Base-by-base conservation (phyloP, 2,888 invertebrate genomes). In the Bugula neritina region DNA sequence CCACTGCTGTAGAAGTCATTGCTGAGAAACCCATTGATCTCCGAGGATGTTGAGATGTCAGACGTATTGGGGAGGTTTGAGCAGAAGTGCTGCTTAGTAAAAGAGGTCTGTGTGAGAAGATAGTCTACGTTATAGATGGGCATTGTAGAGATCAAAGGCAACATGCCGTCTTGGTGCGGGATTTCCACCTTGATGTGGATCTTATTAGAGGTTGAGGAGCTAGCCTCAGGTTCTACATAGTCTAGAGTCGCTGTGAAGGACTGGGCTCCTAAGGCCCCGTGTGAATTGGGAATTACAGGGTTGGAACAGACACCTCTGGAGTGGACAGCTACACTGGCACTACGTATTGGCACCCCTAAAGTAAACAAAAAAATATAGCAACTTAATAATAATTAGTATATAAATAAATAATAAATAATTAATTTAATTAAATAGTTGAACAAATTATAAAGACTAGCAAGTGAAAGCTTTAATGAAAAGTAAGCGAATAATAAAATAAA, bases 131-230 rank as follows among this genome's bases (percentile, higher is more conserved):
- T 84, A 75, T 82, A 81, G 1, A 85, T 76, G 1, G 85, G 84
- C 58, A 80, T 79, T 0, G 85, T 85, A 23, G 85, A 85, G 0
- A 85, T 77, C 5, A 85, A 73, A 1, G 85, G 85, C n/a, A 85
- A 74, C 80, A 85, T 82, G 1, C 85, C 85, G 75, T 85, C 85
- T 73, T 82, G 81, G 75, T 84, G 84, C 3, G 84, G 84, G 35
- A 85, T 79, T 73, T 79, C 77, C 31, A 84, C 78, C n/a, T 80
- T 78, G 63, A 85, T 80, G 71, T 83, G 82, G 23, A 85, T 77
- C 5, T 80, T 81, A 76, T 85, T 85, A 23, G 84, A 81, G 75
- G 84, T 82, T 0, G 74, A 69, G 5, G 73, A 73, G 71, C 80
- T 80, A 58, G 75, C 74, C 23, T 79, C 78, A 17, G 80, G 79